phyloP scores from a whole-genome alignment of 2,797 vertebrate genomes.

The Xiphophorus birchmanni region DNA sequence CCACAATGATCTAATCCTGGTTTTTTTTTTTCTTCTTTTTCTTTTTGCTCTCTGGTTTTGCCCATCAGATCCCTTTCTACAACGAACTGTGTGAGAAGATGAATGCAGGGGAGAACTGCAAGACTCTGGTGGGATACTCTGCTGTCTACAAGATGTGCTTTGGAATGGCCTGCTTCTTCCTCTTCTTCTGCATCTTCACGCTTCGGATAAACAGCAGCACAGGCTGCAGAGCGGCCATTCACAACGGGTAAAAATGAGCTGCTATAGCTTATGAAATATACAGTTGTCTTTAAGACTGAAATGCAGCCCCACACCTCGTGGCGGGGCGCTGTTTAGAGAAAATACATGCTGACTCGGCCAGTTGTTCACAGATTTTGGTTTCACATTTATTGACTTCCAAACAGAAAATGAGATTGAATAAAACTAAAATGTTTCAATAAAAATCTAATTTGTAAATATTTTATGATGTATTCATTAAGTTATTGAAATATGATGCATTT shows the following conservation, averaged over 20 bases:
- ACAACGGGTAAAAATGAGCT: slow-evolving; percentile 89
- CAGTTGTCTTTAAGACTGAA: not conserved
- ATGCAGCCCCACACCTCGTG: not conserved
- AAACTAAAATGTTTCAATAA: not conserved
- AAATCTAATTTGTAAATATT: not conserved
- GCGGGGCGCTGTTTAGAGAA: not conserved
- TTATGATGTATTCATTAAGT: not conserved
- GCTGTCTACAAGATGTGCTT: slow-evolving; percentile 98
- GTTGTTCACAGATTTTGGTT: not conserved
- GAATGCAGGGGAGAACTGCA: slow-evolving; percentile 88
- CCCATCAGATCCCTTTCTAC: slow-evolving; percentile 89
- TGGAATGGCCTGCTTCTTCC: slow-evolving; percentile 98
- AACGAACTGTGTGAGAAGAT: slow-evolving; percentile 85
- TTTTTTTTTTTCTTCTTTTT: slow-evolving; percentile 21
- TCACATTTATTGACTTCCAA: not conserved
- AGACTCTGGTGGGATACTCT: slow-evolving; percentile 91
- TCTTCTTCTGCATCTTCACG: slow-evolving; percentile 88
- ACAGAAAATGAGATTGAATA: not conserved
- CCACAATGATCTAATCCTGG: slow-evolving; percentile 44
- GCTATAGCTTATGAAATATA: not conserved
- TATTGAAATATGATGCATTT: too few relatives aligned
- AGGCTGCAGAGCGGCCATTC: slow-evolving; percentile 89
- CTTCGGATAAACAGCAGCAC: slow-evolving; percentile 88
- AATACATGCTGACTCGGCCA: not conserved
- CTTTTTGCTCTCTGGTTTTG: slow-evolving; percentile 32